Evolutionary conservation across 2,888 invertebrate species (phyloP).

Genomic region (Dinocampus coccinellae): DNA sequence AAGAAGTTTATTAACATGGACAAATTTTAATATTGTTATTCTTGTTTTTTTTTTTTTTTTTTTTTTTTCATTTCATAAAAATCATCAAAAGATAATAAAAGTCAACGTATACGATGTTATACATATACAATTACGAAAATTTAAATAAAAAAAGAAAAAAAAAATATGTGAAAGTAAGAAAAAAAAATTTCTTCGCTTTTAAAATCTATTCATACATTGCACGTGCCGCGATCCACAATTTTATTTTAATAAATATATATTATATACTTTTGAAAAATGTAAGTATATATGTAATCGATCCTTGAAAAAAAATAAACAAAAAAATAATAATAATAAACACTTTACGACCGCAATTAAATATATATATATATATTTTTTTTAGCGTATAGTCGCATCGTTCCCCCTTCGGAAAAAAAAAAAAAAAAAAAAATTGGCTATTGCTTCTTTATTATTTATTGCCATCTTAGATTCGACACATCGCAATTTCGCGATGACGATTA

Average conservation of each 20-base stretch:
- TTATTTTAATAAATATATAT: constrained; percentile 7
- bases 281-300: background rate
- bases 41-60: background rate
- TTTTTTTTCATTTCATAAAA: constrained; percentile 20
- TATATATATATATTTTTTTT: too few species aligned
- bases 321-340: background rate
- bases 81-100: background rate
- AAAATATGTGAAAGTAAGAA: too few species aligned
- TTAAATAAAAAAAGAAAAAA: background rate
- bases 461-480: constrained; percentile 20
- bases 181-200: background rate
- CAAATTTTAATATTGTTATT: constrained; percentile 19
- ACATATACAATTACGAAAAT: background rate
- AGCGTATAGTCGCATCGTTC: background rate
- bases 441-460: constrained; percentile 18
- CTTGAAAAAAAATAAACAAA: too few species aligned
- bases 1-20: background rate
- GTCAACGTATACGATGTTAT: constrained; percentile 3
- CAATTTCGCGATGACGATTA: constrained; percentile 12
- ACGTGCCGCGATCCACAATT: background rate
- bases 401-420: background rate
- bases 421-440: constrained; percentile 13
- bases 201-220: constrained; percentile 2
- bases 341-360: background rate
- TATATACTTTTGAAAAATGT: background rate